These are phyloP conservation scores for Caenorhabditis panamensis DNA, from an alignment of 2,888 invertebrate genomes.

Conservation along the genomic window DNA sequence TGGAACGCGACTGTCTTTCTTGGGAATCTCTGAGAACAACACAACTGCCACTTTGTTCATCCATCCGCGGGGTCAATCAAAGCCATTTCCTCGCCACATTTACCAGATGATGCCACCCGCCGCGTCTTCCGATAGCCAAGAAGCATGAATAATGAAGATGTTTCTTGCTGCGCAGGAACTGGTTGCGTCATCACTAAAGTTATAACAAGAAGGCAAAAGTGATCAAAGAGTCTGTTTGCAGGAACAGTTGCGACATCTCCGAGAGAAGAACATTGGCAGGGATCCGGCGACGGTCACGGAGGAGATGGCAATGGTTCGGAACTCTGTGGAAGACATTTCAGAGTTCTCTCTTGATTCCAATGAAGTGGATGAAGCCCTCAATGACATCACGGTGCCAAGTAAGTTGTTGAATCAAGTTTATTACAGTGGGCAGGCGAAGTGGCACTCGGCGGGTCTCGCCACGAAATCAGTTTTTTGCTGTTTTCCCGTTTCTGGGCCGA, in stretches of 20 bases:
- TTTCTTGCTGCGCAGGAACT: slow-evolving; percentile 40
- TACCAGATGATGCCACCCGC: slow-evolving; percentile 28
- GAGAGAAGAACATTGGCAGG: slow-evolving; percentile 42
- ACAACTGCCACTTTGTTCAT: slow-evolving; percentile 38
- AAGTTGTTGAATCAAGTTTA: too few species aligned
- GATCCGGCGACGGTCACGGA: slow-evolving; percentile 34
- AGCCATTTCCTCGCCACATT: slow-evolving; percentile 9
- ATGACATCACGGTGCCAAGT: slow-evolving; percentile 44
- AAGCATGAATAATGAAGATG: slow-evolving; percentile 51
- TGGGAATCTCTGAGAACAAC: slow-evolving; percentile 4
- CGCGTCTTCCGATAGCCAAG: slow-evolving; percentile 35
- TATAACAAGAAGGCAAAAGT: slow-evolving; percentile 29
- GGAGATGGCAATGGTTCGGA: slow-evolving; percentile 39
- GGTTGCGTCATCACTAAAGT: slow-evolving; percentile 44
- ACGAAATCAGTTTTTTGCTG: too few species aligned
- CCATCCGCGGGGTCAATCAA: slow-evolving; percentile 51
- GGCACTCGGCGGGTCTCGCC: too few species aligned
- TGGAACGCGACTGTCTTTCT: neutral
- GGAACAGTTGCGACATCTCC: slow-evolving; percentile 47
- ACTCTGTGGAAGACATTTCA: slow-evolving; percentile 51
- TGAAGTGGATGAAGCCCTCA: slow-evolving; percentile 35
- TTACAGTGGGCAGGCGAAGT: too few species aligned
- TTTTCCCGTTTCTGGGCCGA: too few species aligned
- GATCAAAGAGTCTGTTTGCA: slow-evolving; percentile 41
- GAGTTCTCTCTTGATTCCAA: slow-evolving; percentile 41